Conservation (phyloP, 2,797 vertebrate genomes). For the Hafferia zeledoni region DNA sequence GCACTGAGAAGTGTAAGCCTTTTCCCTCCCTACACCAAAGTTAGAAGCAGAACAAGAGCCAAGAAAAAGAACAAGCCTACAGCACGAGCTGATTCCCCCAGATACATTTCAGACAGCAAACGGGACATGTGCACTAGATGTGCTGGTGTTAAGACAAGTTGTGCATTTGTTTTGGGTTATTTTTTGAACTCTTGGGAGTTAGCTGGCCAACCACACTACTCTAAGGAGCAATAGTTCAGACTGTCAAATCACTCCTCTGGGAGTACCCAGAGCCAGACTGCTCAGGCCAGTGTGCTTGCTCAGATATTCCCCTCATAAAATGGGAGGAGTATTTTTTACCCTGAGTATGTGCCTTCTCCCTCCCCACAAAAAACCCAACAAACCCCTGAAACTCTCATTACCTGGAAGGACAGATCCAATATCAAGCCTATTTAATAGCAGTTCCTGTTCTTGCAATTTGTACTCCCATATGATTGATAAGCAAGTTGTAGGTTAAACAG, state of each 20-base stretch:
- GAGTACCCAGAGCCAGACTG: constrained; percentile 22
- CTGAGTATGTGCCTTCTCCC: not conserved
- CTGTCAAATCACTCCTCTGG: constrained; percentile 47
- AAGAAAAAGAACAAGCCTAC: constrained; percentile 24
- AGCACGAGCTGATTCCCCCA: not conserved
- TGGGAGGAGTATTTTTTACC: not conserved
- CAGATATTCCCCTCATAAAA: not conserved
- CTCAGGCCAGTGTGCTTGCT: not conserved
- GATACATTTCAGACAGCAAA: not conserved
- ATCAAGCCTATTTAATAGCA: rapidly evolving
- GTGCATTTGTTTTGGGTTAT: constrained; percentile 54
- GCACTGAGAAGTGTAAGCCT: not conserved
- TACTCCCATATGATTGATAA: not conserved
- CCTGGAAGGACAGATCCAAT: not conserved
- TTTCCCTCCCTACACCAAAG: not conserved
- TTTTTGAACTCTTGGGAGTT: constrained; percentile 57
- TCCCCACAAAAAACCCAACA: not conserved
- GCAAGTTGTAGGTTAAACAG: not conserved
- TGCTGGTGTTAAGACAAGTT: not conserved
- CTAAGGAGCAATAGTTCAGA: constrained; percentile 44
- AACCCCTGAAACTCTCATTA: not conserved
- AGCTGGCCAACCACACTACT: constrained; percentile 44
- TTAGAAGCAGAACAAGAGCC: not conserved
- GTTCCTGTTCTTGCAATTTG: not conserved
- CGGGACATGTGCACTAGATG: not conserved